Percentiles rank a stretch among this genome's conserved stretches.
These are phyloP conservation scores for Psix sp. DNA, from an alignment of 1,140 invertebrate species.

Conservation along the genomic window DNA sequence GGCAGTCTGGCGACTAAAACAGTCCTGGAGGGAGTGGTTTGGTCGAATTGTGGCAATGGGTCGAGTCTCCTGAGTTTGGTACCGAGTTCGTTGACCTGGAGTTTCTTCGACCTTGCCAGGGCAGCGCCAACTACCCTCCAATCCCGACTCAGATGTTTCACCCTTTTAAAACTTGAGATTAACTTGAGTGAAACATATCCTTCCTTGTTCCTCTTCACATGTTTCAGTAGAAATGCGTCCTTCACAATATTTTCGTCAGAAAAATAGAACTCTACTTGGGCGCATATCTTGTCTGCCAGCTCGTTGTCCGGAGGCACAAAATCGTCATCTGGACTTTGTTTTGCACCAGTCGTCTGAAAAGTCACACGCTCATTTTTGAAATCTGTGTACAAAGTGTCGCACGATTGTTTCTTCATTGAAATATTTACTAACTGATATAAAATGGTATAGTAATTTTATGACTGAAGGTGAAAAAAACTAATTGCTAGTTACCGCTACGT, in stretches of 20 bases:
- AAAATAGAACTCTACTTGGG: constrained; percentile 95
- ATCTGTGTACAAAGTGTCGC: too few species aligned
- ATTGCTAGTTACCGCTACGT: too few species aligned
- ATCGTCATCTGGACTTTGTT: constrained; percentile 58
- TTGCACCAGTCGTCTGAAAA: too few species aligned
- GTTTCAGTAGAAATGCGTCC: constrained; percentile 95
- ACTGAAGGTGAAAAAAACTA: too few species aligned
- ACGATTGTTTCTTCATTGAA: too few species aligned
- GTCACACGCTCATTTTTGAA: too few species aligned
- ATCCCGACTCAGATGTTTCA: constrained; percentile 94
- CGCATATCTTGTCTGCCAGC: constrained; percentile 85
- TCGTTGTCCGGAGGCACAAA: constrained; percentile 82
- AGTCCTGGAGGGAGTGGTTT: constrained; percentile 92
- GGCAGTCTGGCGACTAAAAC: constrained; percentile 92
- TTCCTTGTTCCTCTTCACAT: constrained; percentile 95
- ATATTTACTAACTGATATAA: too few species aligned
- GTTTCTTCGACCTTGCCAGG: constrained; percentile 85
- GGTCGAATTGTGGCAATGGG: constrained; percentile 91
- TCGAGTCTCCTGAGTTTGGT: constrained; percentile 92
- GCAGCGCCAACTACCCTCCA: constrained; percentile 94
- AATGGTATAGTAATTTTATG: too few species aligned
- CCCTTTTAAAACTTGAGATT: constrained; percentile 94
- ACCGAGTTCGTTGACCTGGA: constrained; percentile 93
- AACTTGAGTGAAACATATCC: constrained; percentile 96
- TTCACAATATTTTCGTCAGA: constrained; percentile 96